Evolutionary conservation across 2,113 vertebrate genomes (phyloP).

Genomic region (Penelope pileata): DNA sequence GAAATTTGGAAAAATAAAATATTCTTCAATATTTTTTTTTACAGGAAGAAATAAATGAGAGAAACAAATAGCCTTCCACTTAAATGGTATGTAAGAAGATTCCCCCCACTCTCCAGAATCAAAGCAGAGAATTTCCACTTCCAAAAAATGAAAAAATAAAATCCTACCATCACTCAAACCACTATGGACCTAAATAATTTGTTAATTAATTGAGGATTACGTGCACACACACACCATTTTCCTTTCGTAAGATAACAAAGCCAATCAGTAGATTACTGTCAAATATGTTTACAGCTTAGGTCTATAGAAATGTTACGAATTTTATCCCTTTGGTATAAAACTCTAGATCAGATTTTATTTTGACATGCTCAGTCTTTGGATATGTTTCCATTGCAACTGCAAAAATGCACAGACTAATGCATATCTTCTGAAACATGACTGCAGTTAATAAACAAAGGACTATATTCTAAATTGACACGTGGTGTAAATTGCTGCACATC

Average conservation of each 20-base stretch:
- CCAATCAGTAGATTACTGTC: slow-evolving; percentile 63
- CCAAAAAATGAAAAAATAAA: not conserved
- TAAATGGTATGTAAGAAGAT: not conserved
- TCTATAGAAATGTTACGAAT: slow-evolving; percentile 46
- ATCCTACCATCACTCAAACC: slow-evolving; percentile 23
- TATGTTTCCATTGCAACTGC: slow-evolving; percentile 29
- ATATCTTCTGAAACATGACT: slow-evolving; percentile 13
- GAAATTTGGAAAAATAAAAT: slow-evolving; percentile 16
- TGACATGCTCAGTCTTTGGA: slow-evolving; percentile 52
- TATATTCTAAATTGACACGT: not conserved
- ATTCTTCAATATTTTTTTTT: not conserved
- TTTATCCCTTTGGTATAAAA: slow-evolving; percentile 51
- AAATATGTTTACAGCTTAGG: slow-evolving; percentile 49
- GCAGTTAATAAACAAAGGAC: slow-evolving; percentile 36
- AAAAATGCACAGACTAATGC: slow-evolving; percentile 13
- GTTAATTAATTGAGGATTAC: slow-evolving; percentile 72
- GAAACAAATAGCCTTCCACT: slow-evolving; percentile 32
- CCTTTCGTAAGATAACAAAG: slow-evolving; percentile 55
- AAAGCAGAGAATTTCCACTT: slow-evolving; percentile 1
- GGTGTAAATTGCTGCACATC: not conserved
- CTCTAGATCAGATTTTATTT: slow-evolving; percentile 52
- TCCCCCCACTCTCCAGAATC: not conserved
- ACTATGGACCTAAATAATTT: slow-evolving; percentile 55
- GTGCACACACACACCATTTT: not conserved
- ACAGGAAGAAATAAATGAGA: not conserved